Percentiles rank a stretch among this genome's conserved stretches.
Evolutionary conservation across 2,113 vertebrate species (phyloP).

Genomic region (Felis chaus): DNA sequence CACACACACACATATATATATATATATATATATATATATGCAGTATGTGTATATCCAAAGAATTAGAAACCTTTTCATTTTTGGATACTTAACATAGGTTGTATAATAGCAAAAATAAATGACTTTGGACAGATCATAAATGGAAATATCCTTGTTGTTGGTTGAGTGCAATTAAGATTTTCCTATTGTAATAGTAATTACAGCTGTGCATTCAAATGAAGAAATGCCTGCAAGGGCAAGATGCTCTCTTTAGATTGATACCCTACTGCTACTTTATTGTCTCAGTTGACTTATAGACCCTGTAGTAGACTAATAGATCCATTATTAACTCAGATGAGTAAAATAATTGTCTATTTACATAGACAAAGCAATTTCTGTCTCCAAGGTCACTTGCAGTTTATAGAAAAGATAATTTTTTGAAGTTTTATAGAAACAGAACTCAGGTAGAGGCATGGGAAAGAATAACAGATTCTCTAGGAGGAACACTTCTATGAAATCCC

Average conservation of each 20-base stretch:
- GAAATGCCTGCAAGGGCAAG: not conserved
- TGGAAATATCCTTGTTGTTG: slow-evolving; percentile 19
- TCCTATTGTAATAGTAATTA: not conserved
- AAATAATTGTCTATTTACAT: slow-evolving; percentile 74
- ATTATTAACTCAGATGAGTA: not conserved
- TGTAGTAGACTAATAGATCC: not conserved
- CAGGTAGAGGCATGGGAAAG: slow-evolving; percentile 20
- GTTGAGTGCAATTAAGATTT: slow-evolving; percentile 18
- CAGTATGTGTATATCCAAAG: not conserved
- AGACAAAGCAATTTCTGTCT: slow-evolving; percentile 68
- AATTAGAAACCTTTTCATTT: not conserved
- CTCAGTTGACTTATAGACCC: slow-evolving; percentile 51
- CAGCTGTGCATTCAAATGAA: slow-evolving; percentile 24
- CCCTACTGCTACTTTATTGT: slow-evolving; percentile 11
- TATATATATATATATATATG: not conserved
- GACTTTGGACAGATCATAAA: not conserved
- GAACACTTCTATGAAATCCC: not conserved
- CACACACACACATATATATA: too few relatives aligned
- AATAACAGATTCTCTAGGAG: slow-evolving; percentile 15
- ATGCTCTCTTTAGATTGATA: slow-evolving; percentile 45
- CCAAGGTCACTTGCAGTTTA: slow-evolving; percentile 56
- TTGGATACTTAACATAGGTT: not conserved
- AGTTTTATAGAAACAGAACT: slow-evolving; percentile 25
- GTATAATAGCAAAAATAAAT: slow-evolving; percentile 33
- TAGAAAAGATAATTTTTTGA: slow-evolving; percentile 49